phyloP scores from a whole-genome alignment of 1,140 invertebrate genomes.

The Orussus abietinus region DNA sequence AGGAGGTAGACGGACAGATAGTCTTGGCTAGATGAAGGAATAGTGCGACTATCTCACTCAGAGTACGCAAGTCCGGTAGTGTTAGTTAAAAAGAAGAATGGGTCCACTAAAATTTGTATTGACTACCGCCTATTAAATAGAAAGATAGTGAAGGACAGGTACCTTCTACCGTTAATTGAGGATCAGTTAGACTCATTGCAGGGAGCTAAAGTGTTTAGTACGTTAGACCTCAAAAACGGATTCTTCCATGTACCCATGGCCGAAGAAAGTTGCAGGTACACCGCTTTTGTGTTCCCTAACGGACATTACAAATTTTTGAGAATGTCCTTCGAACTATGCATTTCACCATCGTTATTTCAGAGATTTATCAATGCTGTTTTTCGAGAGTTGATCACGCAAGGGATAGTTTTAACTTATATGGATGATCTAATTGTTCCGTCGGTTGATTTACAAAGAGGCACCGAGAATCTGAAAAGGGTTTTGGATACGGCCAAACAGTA shows the following conservation, averaged over 20 bases:
- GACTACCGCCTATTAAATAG: constrained; percentile 44
- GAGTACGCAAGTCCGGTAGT: constrained; percentile 36
- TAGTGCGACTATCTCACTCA: constrained; percentile 22
- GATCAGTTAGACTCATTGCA: constrained; percentile 7
- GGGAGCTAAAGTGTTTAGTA: not conserved
- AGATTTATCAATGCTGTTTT: too few relatives aligned
- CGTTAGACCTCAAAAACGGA: constrained; percentile 22
- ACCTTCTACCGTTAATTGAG: constrained; percentile 8
- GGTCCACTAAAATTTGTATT: constrained; percentile 37
- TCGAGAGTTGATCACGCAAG: constrained; percentile 16
- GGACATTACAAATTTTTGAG: constrained; percentile 31
- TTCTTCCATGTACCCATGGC: constrained; percentile 32
- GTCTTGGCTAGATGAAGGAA: constrained; percentile 9
- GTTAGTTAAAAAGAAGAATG: constrained; percentile 45
- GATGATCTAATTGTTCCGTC: constrained; percentile 36
- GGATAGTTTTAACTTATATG: constrained; percentile 25
- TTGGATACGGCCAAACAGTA: constrained; percentile 1
- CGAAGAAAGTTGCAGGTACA: constrained; percentile 28
- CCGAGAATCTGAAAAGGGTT: constrained; percentile 15
- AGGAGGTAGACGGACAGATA: constrained; percentile 10
- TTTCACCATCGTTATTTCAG: constrained; percentile 26
- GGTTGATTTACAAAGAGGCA: too few relatives aligned
- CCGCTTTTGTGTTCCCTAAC: constrained; percentile 32
- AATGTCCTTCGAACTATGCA: constrained; percentile 35
- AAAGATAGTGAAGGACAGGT: constrained; percentile 12